Evolutionary conservation across 2,113 vertebrate genomes (phyloP).

Genomic region (Ellobius talpinus): DNA sequence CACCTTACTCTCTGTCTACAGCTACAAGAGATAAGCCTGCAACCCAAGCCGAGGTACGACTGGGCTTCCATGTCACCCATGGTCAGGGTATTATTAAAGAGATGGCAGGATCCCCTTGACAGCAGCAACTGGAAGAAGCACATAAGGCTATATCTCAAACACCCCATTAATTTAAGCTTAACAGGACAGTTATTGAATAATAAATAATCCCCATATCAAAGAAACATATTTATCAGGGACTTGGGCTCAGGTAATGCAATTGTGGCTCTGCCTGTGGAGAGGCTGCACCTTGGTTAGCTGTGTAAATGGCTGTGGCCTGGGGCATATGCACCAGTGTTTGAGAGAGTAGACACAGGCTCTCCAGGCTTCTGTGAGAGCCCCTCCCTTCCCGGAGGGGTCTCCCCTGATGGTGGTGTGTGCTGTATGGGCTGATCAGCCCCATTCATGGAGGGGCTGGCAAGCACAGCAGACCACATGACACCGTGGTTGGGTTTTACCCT

Average conservation of each 20-base stretch:
- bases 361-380: background rate
- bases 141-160: constrained; percentile 75
- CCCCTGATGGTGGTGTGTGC: background rate
- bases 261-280: constrained; percentile 74
- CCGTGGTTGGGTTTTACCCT: background rate
- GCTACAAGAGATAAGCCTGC: accelerated
- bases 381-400: background rate
- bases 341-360: background rate
- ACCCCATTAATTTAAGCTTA: constrained; percentile 84
- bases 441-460: background rate
- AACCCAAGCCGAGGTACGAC: accelerated
- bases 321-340: background rate
- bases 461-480: accelerated
- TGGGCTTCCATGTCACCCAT: background rate
- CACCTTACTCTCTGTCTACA: background rate
- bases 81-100: constrained; percentile 5
- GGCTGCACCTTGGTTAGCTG: background rate
- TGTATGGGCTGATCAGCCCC: background rate
- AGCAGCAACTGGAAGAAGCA: constrained; percentile 49
- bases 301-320: background rate
- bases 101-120: background rate
- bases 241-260: constrained; percentile 82
- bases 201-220: constrained; percentile 86
- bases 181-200: constrained; percentile 86
- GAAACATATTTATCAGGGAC: constrained; percentile 86